These are phyloP conservation scores for Chiridota heheva DNA, from an alignment of 35 echinoderm and acorn worm genomes.

Conservation along the genomic window DNA sequence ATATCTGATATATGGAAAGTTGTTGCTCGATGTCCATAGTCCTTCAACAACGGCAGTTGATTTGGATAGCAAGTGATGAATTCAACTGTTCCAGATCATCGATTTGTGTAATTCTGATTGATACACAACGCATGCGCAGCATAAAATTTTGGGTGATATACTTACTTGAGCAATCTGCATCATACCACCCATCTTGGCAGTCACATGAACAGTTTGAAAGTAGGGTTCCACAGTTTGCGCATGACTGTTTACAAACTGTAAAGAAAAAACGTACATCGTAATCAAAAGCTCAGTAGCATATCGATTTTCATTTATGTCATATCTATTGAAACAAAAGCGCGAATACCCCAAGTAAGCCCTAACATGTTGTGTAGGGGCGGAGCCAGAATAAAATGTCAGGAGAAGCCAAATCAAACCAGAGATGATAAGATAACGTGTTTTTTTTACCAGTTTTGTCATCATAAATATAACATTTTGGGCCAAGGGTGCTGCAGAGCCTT, in stretches of 20 bases:
- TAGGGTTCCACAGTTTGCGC: conserved; percentile 66
- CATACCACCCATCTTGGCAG: conserved; percentile 70
- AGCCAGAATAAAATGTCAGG: background rate
- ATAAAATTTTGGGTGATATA: conserved; percentile 1
- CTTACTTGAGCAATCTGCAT: conserved; percentile 73
- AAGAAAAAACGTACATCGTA: background rate
- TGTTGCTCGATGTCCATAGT: too few relatives aligned
- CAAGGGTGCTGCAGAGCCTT: too few relatives aligned
- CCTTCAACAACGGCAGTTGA: too few relatives aligned
- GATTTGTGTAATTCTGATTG: too few relatives aligned
- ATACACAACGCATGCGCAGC: too few relatives aligned
- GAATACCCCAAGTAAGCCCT: background rate
- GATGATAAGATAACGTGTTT: background rate
- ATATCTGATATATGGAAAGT: too few relatives aligned
- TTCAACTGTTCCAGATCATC: too few relatives aligned
- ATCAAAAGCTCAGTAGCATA: background rate
- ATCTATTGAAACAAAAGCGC: background rate
- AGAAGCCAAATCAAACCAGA: background rate
- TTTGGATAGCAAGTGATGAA: too few relatives aligned
- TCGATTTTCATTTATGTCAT: background rate
- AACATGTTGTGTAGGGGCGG: background rate
- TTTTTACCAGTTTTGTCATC: background rate
- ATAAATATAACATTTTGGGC: too few relatives aligned
- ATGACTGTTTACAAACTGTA: conserved; percentile 50
- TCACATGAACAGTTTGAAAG: conserved; percentile 48